Base-by-base conservation (phyloP, 2,113 vertebrate genomes). In the Sinosuthora webbiana region DNA sequence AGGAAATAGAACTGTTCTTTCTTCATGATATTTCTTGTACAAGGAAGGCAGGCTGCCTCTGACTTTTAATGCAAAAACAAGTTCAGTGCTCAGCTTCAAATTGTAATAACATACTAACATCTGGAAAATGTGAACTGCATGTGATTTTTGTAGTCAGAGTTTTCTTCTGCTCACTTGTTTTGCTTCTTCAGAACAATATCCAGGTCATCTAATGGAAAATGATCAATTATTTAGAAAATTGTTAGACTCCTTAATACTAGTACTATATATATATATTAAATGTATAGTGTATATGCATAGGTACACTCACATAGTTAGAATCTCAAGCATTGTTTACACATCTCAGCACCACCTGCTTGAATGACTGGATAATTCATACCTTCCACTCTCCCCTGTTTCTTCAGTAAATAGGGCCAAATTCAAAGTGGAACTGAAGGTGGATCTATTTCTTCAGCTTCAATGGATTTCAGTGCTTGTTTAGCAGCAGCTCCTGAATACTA, bases 401-500 rank as follows among this genome's bases (percentile, higher is more conserved):
- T 93, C 64, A 57, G 71, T 35, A 95, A 95, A 87, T 17, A 86
- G 44, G 15, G n/a, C 28, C 19, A 30, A 92, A 90, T 49, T 85
- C 65, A 63, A 81, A 94, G 89, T 2, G 1, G 73, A 89, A 27
- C 80, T 77, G 89, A 94, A 91, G 86, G 81, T 89, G 65, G 74
- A 87, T 96, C 89, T 93, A 14, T 91, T 96, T 92, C 95, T 82
- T 92, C 80, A 87, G 80, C 81, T 90, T 94, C 93, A 35, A 9
- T 13, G 11, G 56, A 68, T 94, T 91, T 94, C 82, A 35, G 3
- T 50, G 90, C 90, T 95, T 90, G 83, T 88, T 94, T 95, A 90
- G 92, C 90, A 90, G 88, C 67, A 68, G 86, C 74, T 89, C 64
- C 94, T 93, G 95, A 90, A 94, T 90, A 87, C 90, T 94, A 90